These are phyloP conservation scores for Microtus montanus DNA, from an alignment of 2,113 vertebrate genomes.

Conservation along the genomic window DNA sequence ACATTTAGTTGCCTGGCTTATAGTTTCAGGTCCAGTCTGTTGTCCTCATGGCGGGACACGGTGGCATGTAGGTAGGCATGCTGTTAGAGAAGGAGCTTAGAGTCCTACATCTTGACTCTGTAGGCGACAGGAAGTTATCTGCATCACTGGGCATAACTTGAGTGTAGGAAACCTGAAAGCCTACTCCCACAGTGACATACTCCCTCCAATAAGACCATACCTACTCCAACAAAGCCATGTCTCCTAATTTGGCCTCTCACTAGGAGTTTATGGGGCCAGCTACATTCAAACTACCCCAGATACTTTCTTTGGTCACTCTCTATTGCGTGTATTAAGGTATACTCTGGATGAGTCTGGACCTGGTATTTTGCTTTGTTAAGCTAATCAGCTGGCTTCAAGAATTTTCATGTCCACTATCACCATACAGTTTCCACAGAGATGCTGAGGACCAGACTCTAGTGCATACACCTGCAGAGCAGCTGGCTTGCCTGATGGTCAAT, in stretches of 20 bases:
- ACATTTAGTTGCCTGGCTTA: neutral
- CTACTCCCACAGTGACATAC: neutral
- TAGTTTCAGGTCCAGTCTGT: neutral
- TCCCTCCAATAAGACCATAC: neutral
- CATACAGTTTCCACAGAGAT: too few species aligned
- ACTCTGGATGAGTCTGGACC: neutral
- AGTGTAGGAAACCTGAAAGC: neutral
- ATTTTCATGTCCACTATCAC: too few species aligned
- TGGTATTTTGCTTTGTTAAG: neutral
- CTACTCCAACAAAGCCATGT: neutral
- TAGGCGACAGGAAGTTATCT: neutral
- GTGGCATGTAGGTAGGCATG: neutral
- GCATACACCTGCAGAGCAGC: neutral
- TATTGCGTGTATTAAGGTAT: neutral
- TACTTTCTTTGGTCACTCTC: neutral
- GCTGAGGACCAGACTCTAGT: neutral
- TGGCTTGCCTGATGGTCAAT: too few species aligned
- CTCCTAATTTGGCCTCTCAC: neutral
- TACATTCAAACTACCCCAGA: neutral
- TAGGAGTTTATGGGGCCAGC: neutral
- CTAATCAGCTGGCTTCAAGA: too few species aligned
- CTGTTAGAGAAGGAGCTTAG: neutral
- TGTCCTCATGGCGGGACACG: neutral
- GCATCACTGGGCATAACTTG: neutral
- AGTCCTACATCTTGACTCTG: neutral